A percentile compares a stretch with the other conserved stretches of the same genome.
Evolutionary conservation across 1,140 invertebrate species (phyloP).

Genomic region (Brachionus rotundiformis): DNA sequence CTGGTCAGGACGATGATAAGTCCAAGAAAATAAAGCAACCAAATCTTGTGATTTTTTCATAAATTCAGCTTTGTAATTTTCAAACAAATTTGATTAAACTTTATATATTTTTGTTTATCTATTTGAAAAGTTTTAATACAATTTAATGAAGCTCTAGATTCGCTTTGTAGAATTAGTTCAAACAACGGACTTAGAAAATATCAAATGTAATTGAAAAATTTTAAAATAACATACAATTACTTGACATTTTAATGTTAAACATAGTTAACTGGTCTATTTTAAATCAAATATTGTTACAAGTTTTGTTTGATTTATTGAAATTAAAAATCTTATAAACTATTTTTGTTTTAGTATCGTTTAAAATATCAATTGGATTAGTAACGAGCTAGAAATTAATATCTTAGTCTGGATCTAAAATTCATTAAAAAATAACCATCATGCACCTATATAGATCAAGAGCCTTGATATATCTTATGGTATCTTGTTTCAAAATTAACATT

Average conservation of each 20-base stretch:
- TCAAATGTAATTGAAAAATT: conserved; percentile 44
- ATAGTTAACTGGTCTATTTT: conserved; percentile 30
- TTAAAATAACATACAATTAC: conserved; percentile 33
- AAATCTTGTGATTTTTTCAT: conserved; percentile 2
- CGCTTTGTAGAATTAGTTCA: background rate
- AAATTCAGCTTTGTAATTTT: background rate
- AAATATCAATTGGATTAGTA: conserved; percentile 34
- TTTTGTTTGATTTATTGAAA: conserved; percentile 46
- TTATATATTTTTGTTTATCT: conserved; percentile 31
- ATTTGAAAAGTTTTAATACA: conserved; percentile 42
- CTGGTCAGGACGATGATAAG: background rate
- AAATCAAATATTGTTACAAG: conserved; percentile 32
- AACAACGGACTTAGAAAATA: conserved; percentile 16
- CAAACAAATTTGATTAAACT: conserved; percentile 22
- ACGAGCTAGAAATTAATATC: background rate
- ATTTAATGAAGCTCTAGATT: conserved; percentile 41
- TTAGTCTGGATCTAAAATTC: conserved; percentile 13
- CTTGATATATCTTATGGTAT: background rate
- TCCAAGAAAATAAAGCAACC: background rate
- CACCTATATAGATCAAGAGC: background rate
- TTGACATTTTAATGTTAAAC: conserved; percentile 43
- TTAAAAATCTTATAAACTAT: conserved; percentile 36
- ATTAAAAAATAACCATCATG: conserved; percentile 19
- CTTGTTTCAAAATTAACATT: background rate
- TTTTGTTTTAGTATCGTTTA: background rate